Base-by-base conservation (phyloP, 1,140 invertebrate genomes). In the Drosophila arizonae region DNA sequence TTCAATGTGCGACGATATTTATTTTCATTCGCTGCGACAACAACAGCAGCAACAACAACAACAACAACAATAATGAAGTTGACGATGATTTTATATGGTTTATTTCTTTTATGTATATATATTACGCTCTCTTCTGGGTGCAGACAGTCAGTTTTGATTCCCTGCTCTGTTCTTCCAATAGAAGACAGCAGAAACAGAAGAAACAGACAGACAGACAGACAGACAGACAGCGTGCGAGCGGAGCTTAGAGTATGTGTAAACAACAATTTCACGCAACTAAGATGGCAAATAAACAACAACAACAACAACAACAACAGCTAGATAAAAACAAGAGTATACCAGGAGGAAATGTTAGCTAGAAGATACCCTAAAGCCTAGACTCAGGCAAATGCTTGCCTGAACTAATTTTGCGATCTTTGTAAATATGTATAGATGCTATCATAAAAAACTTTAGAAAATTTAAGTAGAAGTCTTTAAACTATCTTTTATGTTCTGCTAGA, bases 1-100 rank as follows among this genome's bases (percentile, higher is more conserved):
- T 87, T 88, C 84, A 75, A 45, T 78, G 63, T 75, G 84, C 78
- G 72, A 68, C 84, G 67, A 80, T 87, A 75, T 87, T 88, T 87
- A 71, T 87, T 87, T 88, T 74, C 63, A 79, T 79, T 68, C 58
- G 50, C 67, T 61, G 51, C 75, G 70, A 71, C 36, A 33, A 65
- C 48, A 15, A 17, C 43, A 39, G 3, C 36, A 39, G 4, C 10
- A 39, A 17, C 43, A 39, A 10, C 36, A 39, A 13, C 10, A 39
- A 13, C 36, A 39, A 13, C 36, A 39, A 4, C 3, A 39, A 13
- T 39, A 39, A 11, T 11, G 46, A 24, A 9, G 46, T 24, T 17
- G 46, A 21, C 46, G 17, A 24, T 11, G 48, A 36, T 60, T 36
- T 70, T 81, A 73, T 15, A 51, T 64, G 39, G 58, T 70, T 70